Evolutionary conservation across 2,113 vertebrate genomes (phyloP).

Genomic region (Lepidothrix coronata): DNA sequence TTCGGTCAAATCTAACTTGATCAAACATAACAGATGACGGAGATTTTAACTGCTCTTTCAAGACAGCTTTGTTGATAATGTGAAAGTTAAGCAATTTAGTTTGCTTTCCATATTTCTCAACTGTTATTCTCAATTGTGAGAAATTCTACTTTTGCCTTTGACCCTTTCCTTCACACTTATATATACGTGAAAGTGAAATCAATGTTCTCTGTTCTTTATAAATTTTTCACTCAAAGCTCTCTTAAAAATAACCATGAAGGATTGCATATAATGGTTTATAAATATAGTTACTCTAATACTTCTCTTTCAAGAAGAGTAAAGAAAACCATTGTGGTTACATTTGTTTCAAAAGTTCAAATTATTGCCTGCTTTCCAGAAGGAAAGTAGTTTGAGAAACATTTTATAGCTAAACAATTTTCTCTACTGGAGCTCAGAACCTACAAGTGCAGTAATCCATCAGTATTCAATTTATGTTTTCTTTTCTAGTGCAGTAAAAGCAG

Average conservation of each 20-base stretch:
- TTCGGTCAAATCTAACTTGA: slow-evolving; percentile 1
- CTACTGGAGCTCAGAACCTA: not conserved
- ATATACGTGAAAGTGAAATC: slow-evolving; percentile 10
- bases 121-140: slow-evolving; percentile 33
- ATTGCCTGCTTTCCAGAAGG: not conserved
- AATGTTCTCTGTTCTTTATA: not conserved
- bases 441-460: not conserved
- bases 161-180: not conserved
- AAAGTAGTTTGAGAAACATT: not conserved
- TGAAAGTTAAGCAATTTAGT: slow-evolving; percentile 20
- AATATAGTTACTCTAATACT: not conserved
- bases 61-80: slow-evolving; percentile 1
- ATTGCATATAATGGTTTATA: not conserved
- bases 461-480: not conserved
- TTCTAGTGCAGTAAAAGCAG: not conserved
- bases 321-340: not conserved
- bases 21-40: not conserved
- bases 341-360: not conserved
- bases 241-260: not conserved
- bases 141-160: slow-evolving; percentile 12
- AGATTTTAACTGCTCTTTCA: not conserved
- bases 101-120: slow-evolving; percentile 38
- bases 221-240: not conserved
- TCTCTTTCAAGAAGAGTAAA: not conserved
- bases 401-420: not conserved